Evolutionary conservation across 2,113 vertebrate species (phyloP).

Genomic region (Nothocercus nigrocapillus): DNA sequence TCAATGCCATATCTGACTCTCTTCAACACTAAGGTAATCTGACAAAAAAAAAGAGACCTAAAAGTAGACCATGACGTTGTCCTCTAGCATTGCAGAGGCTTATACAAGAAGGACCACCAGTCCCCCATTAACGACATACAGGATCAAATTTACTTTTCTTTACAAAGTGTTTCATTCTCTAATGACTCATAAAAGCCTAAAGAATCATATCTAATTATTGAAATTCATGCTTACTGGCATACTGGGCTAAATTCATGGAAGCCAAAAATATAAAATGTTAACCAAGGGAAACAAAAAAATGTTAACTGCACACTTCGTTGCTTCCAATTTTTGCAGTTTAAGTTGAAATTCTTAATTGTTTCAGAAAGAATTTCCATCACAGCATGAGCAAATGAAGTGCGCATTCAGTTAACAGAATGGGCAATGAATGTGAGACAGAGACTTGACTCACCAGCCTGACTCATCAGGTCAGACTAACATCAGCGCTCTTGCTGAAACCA

Average conservation of each 20-base stretch:
- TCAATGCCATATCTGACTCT: background rate
- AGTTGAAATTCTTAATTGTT: background rate
- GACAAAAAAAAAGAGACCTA: background rate
- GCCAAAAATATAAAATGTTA: background rate
- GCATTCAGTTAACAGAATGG: background rate
- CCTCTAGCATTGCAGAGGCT: background rate
- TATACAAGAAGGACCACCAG: background rate
- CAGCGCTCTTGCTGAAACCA: background rate
- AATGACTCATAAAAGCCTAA: background rate
- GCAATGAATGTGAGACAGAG: background rate
- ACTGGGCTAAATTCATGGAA: background rate
- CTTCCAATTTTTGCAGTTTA: background rate
- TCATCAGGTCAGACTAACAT: background rate
- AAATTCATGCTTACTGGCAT: background rate
- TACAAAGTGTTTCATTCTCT: background rate
- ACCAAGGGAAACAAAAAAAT: background rate
- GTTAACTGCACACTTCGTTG: too few relatives aligned
- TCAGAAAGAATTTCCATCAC: background rate
- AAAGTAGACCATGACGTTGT: background rate
- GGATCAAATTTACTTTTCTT: background rate
- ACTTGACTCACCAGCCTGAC: background rate
- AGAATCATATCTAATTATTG: background rate
- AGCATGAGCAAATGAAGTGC: background rate
- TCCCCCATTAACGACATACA: background rate
- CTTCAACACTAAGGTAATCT: background rate